Base-by-base conservation (phyloP, 2,888 invertebrate species). In the Ennomos erosarius region DNA sequence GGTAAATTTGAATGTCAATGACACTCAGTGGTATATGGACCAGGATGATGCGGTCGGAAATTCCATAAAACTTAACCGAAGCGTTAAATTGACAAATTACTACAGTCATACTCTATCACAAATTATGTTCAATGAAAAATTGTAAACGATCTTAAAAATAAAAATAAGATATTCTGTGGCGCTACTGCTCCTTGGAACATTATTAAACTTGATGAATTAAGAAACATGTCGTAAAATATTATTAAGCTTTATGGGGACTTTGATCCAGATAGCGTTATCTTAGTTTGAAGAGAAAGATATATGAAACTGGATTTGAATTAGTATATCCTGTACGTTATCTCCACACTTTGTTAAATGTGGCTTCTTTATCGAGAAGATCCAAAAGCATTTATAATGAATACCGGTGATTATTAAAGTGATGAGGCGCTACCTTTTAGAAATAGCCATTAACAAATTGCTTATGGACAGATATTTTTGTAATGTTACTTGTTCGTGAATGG, bases 381-480 rank as follows among this genome's bases (percentile, higher is more conserved):
- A 74, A 76, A 74, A 79, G 79, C 74, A 78, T 82, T 82, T 73
- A 72, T 71, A 79, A 85, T 79, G 80, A 82, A 82, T 81, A 74
- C 74, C 75, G 74, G 74, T 74, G 75, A 73, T 70, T 71, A 68
- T 70, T 64, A 55, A 16, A 55, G 46, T 55, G 59, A 74, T 70
- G 75, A 75, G 76, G 77, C 84, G 84, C 85, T 85, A 85, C 85
- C 85, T 88, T 84, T 88, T 79, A 75, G 70, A 75, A 78, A 76
- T 78, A 73, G 80, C 77, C 70, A 82, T 79, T 78, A 82, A 90
- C 88, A 90, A 88, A 90, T 89, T 85, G 80, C 84, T 82, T 72
- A 76, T 70, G 75, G 78, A 76, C 79, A 85, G 79, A 84, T 82
- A 88, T 87, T 85, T 87, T 83, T 86, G 86, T 89, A 82, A 88